phyloP scores from a whole-genome alignment of 2,113 vertebrate species.

The Gymnorhina tibicen region DNA sequence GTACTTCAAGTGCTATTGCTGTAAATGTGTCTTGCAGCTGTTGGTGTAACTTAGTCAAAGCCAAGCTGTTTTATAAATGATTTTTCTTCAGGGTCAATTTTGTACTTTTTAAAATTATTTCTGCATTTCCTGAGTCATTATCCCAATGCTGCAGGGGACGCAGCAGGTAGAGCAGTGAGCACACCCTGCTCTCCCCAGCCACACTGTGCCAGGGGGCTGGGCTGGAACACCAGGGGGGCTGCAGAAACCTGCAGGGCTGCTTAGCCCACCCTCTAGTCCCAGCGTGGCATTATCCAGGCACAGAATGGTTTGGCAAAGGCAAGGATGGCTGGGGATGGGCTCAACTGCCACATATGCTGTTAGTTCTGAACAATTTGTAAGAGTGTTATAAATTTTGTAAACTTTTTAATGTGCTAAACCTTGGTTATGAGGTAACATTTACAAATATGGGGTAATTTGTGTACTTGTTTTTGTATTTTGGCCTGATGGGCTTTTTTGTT shows the following conservation, averaged over 20 bases:
- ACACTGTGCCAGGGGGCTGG: neutral
- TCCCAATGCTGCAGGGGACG: slow-evolving; percentile 11
- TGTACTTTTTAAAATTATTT: slow-evolving; percentile 2
- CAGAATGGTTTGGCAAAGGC: neutral
- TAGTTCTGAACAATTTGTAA: slow-evolving; percentile 23
- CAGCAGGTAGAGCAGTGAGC: neutral
- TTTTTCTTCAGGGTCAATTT: slow-evolving; percentile 42
- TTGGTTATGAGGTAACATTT: slow-evolving; percentile 43
- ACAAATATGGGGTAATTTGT: slow-evolving; percentile 45
- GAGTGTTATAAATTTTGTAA: slow-evolving; percentile 32
- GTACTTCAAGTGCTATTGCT: neutral
- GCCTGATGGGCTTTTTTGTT: slow-evolving; percentile 25
- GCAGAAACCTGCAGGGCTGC: neutral
- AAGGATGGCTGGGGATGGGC: neutral
- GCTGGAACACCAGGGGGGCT: neutral
- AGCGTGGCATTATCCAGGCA: neutral
- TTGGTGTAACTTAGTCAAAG: neutral
- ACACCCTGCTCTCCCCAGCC: rapidly evolving
- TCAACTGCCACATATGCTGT: neutral
- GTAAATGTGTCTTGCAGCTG: slow-evolving; percentile 13
- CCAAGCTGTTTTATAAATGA: neutral
- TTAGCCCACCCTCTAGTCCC: neutral
- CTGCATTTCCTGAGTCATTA: slow-evolving; percentile 7
- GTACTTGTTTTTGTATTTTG: slow-evolving; percentile 56
- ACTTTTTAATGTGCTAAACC: slow-evolving; percentile 46